A percentile compares a stretch with the other conserved stretches of the same genome.
Evolutionary conservation across 2,888 invertebrate genomes (phyloP).

Genomic region (Brachyptera putata): DNA sequence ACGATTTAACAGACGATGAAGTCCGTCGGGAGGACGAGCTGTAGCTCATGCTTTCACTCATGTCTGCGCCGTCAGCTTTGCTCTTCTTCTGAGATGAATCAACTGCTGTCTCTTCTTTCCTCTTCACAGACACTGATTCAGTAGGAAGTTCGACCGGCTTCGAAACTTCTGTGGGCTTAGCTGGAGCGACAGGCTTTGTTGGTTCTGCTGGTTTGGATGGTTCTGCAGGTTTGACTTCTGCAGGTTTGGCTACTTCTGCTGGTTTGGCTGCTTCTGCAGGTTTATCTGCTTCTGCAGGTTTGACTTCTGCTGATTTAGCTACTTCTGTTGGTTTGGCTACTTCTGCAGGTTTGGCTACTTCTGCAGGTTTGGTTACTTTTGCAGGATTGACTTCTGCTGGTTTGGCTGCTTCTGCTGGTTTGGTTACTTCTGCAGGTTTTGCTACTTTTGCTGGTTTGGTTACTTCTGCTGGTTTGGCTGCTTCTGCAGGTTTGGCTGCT

Average conservation of each 20-base stretch:
- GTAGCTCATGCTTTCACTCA: slow-evolving; percentile 10
- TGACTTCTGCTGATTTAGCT: slow-evolving; percentile 27
- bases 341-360: slow-evolving; percentile 29
- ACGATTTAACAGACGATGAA: background rate
- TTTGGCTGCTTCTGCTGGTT: slow-evolving; percentile 22
- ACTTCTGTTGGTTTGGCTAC: slow-evolving; percentile 38
- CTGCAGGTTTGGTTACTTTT: slow-evolving; percentile 28
- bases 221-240: slow-evolving; percentile 10
- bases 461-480: background rate
- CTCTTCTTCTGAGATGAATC: slow-evolving; percentile 13
- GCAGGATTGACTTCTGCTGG: slow-evolving; percentile 21
- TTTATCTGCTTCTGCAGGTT: slow-evolving; percentile 38
- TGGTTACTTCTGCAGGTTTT: background rate
- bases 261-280: slow-evolving; percentile 34
- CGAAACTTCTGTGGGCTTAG: slow-evolving; percentile 1
- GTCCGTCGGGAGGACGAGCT: slow-evolving; percentile 3
- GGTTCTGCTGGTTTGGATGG: background rate
- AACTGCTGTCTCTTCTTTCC: slow-evolving; percentile 13
- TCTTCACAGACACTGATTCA: background rate
- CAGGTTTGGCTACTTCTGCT: slow-evolving; percentile 6
- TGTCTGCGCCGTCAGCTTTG: slow-evolving; percentile 25
- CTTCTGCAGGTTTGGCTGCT: background rate
- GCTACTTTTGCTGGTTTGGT: background rate
- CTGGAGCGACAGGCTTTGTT: background rate
- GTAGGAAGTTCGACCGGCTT: background rate